Conservation (phyloP, 2,113 vertebrate species). For the Cololabis saira region DNA sequence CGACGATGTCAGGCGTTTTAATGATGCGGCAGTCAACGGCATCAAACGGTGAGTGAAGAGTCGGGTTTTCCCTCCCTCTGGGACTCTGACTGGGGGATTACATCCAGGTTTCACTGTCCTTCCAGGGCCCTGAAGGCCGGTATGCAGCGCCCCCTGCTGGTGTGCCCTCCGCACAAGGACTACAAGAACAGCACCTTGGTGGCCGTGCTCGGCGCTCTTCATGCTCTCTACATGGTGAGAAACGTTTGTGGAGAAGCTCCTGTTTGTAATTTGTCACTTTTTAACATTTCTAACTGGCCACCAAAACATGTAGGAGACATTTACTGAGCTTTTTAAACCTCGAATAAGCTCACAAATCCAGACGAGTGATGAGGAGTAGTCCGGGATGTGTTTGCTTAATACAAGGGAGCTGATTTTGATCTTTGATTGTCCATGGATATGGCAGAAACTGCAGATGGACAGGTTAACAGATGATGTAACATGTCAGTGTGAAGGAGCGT, state of each 20-base stretch:
- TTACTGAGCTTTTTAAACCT: too few relatives aligned
- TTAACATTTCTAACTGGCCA: too few relatives aligned
- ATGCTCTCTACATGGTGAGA: slow-evolving; percentile 83
- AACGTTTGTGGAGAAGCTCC: background rate
- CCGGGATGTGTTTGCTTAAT: too few relatives aligned
- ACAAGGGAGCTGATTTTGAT: too few relatives aligned
- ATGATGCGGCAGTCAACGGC: slow-evolving; percentile 78
- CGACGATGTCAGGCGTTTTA: slow-evolving; percentile 82
- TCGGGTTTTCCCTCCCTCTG: background rate
- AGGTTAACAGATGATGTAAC: too few relatives aligned
- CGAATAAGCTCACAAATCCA: too few relatives aligned
- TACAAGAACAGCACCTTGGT: slow-evolving; percentile 74
- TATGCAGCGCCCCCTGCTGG: slow-evolving; percentile 82
- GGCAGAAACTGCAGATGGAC: too few relatives aligned
- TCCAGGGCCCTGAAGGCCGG: slow-evolving; percentile 82
- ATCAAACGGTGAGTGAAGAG: slow-evolving; percentile 66
- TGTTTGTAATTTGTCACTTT: too few relatives aligned
- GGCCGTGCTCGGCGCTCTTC: slow-evolving; percentile 82
- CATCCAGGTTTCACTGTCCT: background rate
- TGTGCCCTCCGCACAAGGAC: slow-evolving; percentile 76
- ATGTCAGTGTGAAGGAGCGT: too few relatives aligned
- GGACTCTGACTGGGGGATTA: background rate
- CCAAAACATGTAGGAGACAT: too few relatives aligned
- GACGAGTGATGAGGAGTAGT: too few relatives aligned
- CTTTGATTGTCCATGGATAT: too few relatives aligned